These are phyloP conservation scores for Periophthalmus magnuspinnatus DNA, from an alignment of 2,797 vertebrate species.

Conservation along the genomic window DNA sequence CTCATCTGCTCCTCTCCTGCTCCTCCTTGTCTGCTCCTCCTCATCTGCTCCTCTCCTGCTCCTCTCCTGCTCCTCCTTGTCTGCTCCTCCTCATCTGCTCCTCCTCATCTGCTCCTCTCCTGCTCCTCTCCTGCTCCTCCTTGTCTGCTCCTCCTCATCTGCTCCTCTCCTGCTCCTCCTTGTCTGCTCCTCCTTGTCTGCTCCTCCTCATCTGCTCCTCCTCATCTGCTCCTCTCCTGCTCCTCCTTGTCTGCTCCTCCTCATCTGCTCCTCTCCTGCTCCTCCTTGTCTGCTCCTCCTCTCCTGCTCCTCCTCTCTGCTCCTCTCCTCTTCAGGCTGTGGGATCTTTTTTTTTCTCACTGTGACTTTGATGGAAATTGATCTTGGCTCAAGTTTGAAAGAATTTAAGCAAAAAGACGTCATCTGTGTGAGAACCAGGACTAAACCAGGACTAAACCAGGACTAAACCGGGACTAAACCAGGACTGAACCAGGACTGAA, in stretches of 20 bases:
- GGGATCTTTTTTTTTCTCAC: slow-evolving; percentile 52
- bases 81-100: too few species aligned
- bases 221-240: neutral
- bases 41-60: too few species aligned
- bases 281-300: neutral
- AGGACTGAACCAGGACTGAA: neutral
- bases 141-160: too few species aligned
- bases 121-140: too few species aligned
- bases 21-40: too few species aligned
- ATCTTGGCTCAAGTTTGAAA: slow-evolving; percentile 65
- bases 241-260: neutral
- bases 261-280: neutral
- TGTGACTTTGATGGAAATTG: slow-evolving; percentile 67
- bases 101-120: too few species aligned
- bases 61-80: too few species aligned
- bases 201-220: too few species aligned
- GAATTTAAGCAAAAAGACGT: slow-evolving; percentile 46
- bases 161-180: too few species aligned
- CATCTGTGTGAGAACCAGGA: slow-evolving; percentile 59
- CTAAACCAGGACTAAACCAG: slow-evolving; percentile 6
- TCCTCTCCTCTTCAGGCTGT: slow-evolving; percentile 19
- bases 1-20: too few species aligned
- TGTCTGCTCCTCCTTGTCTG: too few species aligned
- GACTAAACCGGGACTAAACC: neutral
- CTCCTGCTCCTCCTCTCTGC: slow-evolving; percentile 26